Percentiles rank a stretch among this genome's conserved stretches.
These are phyloP conservation scores for Tetranychus piercei DNA, from an alignment of 2,888 invertebrate species.

Conservation along the genomic window DNA sequence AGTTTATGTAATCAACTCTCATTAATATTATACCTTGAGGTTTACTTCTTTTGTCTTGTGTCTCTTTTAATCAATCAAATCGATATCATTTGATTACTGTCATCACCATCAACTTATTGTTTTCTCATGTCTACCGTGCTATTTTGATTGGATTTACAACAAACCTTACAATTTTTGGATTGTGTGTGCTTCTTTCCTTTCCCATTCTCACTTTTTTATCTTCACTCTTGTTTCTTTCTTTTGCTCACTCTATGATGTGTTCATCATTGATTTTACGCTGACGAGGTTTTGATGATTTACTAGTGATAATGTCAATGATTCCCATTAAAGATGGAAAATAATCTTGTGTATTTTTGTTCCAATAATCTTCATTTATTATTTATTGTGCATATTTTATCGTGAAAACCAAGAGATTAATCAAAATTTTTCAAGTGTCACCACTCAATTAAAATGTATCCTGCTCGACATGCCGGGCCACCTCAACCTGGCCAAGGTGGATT, in stretches of 20 bases:
- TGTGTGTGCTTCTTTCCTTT: neutral
- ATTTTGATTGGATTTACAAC: neutral
- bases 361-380: neutral
- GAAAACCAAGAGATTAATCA: neutral
- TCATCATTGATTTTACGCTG: neutral
- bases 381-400: neutral
- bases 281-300: too few species aligned
- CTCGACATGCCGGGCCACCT: neutral
- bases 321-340: neutral
- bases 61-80: neutral
- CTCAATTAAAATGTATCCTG: neutral
- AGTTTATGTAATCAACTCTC: too few species aligned
- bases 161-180: too few species aligned
- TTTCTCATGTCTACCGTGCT: too few species aligned
- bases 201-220: neutral
- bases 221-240: neutral
- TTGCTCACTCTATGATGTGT: neutral
- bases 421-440: neutral
- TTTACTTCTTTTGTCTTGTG: too few species aligned
- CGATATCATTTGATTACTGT: neutral
- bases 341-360: neutral
- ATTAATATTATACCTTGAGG: too few species aligned
- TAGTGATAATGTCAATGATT: neutral
- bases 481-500: slow-evolving; percentile 46
- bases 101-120: too few species aligned